Evolutionary conservation across 1,140 invertebrate species (phyloP).

Genomic region (Anadara kagoshimensis): DNA sequence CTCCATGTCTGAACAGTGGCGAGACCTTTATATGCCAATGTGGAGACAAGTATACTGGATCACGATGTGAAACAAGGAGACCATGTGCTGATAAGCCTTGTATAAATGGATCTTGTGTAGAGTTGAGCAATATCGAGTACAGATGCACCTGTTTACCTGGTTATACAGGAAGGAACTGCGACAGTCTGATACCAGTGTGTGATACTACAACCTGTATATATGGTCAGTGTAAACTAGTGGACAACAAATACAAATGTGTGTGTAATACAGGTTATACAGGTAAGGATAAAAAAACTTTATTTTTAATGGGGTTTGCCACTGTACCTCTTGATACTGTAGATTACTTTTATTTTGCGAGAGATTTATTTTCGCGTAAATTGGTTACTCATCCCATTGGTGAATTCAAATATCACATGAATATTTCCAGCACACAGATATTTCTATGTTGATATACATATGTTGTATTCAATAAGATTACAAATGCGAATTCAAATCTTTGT

Average conservation of each 20-base stretch:
- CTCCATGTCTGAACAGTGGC: background rate
- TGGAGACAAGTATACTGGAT: background rate
- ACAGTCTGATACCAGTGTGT: background rate
- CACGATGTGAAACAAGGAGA: background rate
- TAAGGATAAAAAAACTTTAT: conserved; percentile 1
- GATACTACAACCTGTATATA: background rate
- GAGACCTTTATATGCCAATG: background rate
- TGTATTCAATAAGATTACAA: too few relatives aligned
- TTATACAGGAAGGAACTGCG: background rate
- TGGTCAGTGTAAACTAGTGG: background rate
- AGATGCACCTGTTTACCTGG: background rate
- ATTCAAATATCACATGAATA: too few relatives aligned
- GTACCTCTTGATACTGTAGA: too few relatives aligned
- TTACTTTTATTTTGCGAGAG: too few relatives aligned
- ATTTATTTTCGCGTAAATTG: too few relatives aligned
- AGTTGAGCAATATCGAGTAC: background rate
- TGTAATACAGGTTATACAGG: conserved; percentile 1
- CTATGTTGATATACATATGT: too few relatives aligned
- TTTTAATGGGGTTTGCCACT: too few relatives aligned
- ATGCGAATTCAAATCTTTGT: too few relatives aligned
- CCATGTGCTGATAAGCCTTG: background rate
- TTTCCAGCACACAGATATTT: too few relatives aligned
- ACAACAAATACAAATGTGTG: background rate
- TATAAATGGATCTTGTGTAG: background rate
- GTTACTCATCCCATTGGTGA: too few relatives aligned